A percentile compares a stretch with the other conserved stretches of the same genome.
Evolutionary conservation across 1,140 invertebrate genomes (phyloP).

Genomic region (Maconellicoccus hirsutus): DNA sequence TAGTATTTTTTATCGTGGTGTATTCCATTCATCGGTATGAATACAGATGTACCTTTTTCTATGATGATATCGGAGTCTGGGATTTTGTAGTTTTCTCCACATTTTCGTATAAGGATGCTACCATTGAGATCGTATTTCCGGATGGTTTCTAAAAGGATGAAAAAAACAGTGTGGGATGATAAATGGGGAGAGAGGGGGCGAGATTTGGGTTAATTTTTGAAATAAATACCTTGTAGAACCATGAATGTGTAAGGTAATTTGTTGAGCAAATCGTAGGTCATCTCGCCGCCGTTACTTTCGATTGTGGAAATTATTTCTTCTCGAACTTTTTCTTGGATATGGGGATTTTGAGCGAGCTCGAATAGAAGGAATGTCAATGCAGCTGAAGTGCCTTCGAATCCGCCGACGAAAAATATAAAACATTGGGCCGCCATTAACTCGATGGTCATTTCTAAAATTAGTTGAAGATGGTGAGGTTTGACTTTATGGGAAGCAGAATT

Average conservation of each 20-base stretch:
- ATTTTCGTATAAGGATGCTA: slow-evolving; percentile 36
- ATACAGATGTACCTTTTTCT: slow-evolving; percentile 37
- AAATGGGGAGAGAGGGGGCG: too few relatives aligned
- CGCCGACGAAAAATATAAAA: slow-evolving; percentile 51
- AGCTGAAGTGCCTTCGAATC: slow-evolving; percentile 48
- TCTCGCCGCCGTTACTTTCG: slow-evolving; percentile 34
- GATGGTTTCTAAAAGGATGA: slow-evolving; percentile 43
- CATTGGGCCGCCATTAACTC: slow-evolving; percentile 35
- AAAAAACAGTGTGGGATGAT: too few relatives aligned
- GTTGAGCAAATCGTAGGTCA: slow-evolving; percentile 47
- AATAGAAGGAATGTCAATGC: slow-evolving; percentile 42
- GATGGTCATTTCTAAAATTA: slow-evolving; percentile 26
- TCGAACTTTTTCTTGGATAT: slow-evolving; percentile 43
- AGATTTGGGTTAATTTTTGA: too few relatives aligned
- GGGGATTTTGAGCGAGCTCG: slow-evolving; percentile 43
- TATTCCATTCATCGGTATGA: slow-evolving; percentile 39
- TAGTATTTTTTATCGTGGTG: slow-evolving; percentile 44
- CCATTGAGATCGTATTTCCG: slow-evolving; percentile 38
- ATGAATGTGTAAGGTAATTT: slow-evolving; percentile 50
- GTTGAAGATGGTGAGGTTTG: too few relatives aligned
- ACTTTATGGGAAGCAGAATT: too few relatives aligned
- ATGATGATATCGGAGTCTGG: slow-evolving; percentile 38
- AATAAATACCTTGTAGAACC: slow-evolving; percentile 46
- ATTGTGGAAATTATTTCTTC: slow-evolving; percentile 39
- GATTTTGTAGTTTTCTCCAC: slow-evolving; percentile 38